Evolutionary conservation across 2,888 invertebrate species (phyloP), one percentile per base, ranked within the genome.

Genomic region (Platycheirus albimanus): DNA sequence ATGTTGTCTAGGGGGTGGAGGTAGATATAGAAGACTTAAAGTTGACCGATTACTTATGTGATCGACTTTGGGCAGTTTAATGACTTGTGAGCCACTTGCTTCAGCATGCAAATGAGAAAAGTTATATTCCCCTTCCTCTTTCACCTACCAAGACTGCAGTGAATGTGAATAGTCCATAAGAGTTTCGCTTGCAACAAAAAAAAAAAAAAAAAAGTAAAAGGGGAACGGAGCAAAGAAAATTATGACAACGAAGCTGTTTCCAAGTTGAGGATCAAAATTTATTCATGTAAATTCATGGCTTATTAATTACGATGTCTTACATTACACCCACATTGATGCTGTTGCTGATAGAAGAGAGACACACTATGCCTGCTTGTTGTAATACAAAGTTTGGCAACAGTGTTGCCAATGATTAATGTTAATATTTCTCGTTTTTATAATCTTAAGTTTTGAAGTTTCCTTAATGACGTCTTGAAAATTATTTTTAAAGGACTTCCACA

Each of bases 211-310:
- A n/a, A n/a, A n/a, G n/a, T n/a, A n/a, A n/a, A n/a, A 13, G 20
- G 6, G 24, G 45, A 15, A 15, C 13, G 13, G 13, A 33, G 45
- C 41, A 8, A 61, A 41, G 58, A 41, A 54, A 51, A 56, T 63
- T 66, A 71, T 63, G 77, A 72, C 51, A 70, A 58, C 63, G 49
- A 72, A 69, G 78, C 72, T 63, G 51, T 74, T 78, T 78, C 64
- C 64, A 67, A 78, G 64, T 69, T 64, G 19, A 24, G 69, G 74
- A 74, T 43, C 77, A 77, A 83, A 74, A 83, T 83, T 83, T 83
- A 78, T 83, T 83, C 81, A 83, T 83, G 81, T 77, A 77, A 72
- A 83, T 77, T 83, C 83, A 83, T 83, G 74, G 78, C 78, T 83
- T 78, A 83, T 78, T 83, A 83, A 83, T 83, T 83, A 83, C 78